Evolutionary conservation across 92 coral and sea anemone species (phyloP).

Genomic region (Phenganax stokvisi): DNA sequence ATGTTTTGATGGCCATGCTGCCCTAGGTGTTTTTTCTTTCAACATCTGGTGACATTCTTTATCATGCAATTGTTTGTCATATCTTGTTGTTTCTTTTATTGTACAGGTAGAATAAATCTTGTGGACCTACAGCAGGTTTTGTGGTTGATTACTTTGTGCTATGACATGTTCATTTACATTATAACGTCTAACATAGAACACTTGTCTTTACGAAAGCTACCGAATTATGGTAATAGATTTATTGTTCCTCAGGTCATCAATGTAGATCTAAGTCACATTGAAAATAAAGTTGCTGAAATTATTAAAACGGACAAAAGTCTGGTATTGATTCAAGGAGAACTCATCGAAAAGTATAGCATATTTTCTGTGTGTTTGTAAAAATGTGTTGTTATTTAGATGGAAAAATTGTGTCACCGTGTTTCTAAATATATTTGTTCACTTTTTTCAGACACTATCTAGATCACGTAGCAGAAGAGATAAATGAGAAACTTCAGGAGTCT

Average conservation of each 20-base stretch:
- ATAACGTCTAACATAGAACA: conserved; percentile 14
- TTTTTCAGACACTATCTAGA: conserved; percentile 72
- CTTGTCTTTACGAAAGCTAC: background rate
- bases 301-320: conserved; percentile 69
- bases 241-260: conserved; percentile 55
- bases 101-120: conserved; percentile 79
- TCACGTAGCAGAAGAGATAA: conserved; percentile 86
- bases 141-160: background rate
- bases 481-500: conserved; percentile 92
- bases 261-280: conserved; percentile 89
- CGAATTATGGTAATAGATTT: background rate
- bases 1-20: no score
- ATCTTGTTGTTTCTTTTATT: background rate
- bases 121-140: conserved; percentile 94
- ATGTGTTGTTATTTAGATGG: background rate
- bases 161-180: conserved; percentile 36
- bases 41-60: no score
- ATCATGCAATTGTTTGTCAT: background rate
- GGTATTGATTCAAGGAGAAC: conserved; percentile 82
- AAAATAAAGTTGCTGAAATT: conserved; percentile 77
- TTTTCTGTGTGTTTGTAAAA: background rate
- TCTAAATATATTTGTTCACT: background rate
- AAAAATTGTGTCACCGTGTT: background rate
- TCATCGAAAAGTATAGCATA: conserved; percentile 70
- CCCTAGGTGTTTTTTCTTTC: no score